Base-by-base conservation (phyloP, 2,888 invertebrate species). In the Cheilosia impressa region DNA sequence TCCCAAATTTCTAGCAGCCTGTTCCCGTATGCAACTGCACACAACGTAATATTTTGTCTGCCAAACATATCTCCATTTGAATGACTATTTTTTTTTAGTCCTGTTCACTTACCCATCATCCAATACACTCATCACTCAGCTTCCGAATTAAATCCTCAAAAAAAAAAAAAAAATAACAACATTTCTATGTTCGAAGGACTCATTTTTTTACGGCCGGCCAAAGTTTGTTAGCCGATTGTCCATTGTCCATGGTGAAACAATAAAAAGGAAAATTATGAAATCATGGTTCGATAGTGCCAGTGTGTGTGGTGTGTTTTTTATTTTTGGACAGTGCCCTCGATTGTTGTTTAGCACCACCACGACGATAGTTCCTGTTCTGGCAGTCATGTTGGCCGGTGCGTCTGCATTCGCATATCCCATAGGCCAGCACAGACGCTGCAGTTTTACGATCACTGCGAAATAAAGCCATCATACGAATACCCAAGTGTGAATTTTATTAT, bases 401-500 rank as follows among this genome's bases (percentile, higher is more conserved):
- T 79, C 57, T 63, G 38, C 73, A 57, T 66, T 66, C 63, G 45
- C 66, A n/a, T 47, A 15, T 34, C 45, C 17, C 19, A 50, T 0
- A 9, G 41, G 9, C 19, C 19, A 27, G 6, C 13, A 13, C 13
- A 19, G 15, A 52, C 52, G 24, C 47, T 38, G 47, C 68, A 71
- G 60, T 76, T 84, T 84, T 84, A 84, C 71, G 65, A 76, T 76
- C 75, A 60, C 75, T 71, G 75, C 69, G 52, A 71, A 71, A 71
- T 79, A 60, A 65, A 75, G 69, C 75, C 78, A 65, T 79, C 79
- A 65, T 24, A 55, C n/a, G 75, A 79, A 79, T 84, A 76, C 79
- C 84, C 84, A 84, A 84, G 84, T 84, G 84, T 84, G 79, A 84
- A 76, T 84, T 84, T 84, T 76, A 84, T 84, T 84, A 84, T 84